phyloP scores from a whole-genome alignment of 2,797 vertebrate genomes.

The Taenioides sp. region DNA sequence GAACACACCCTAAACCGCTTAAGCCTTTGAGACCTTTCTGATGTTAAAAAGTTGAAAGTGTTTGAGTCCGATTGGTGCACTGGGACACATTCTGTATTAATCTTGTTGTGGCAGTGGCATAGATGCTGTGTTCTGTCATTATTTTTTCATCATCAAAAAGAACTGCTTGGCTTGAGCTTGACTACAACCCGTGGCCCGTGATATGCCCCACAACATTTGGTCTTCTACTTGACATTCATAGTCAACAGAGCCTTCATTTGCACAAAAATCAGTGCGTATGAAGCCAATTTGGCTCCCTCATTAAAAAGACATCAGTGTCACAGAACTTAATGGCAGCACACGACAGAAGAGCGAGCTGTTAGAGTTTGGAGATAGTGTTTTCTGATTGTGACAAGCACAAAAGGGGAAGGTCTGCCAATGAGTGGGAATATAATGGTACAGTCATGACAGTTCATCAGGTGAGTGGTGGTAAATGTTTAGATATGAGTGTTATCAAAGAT shows the following conservation, averaged over 20 bases:
- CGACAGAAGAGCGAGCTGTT: constrained; percentile 63
- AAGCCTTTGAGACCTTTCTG: neutral
- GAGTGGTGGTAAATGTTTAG: neutral
- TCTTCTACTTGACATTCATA: constrained; percentile 71
- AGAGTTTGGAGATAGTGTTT: constrained; percentile 70
- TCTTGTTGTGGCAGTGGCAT: constrained; percentile 7
- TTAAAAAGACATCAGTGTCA: constrained; percentile 81
- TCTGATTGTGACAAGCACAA: constrained; percentile 50
- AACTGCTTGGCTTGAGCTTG: constrained; percentile 33
- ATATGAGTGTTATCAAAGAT: no score
- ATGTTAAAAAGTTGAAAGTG: constrained; percentile 1
- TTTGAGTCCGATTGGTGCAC: neutral
- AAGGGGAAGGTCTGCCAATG: constrained; percentile 33
- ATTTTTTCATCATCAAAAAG: constrained; percentile 17
- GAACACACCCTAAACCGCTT: neutral
- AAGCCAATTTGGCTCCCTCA: constrained; percentile 78
- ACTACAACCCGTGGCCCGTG: constrained; percentile 50
- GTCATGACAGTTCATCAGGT: neutral
- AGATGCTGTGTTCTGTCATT: neutral
- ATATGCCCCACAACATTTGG: constrained; percentile 66
- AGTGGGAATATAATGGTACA: neutral
- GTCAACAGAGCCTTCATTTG: constrained; percentile 71
- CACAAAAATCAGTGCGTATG: constrained; percentile 72
- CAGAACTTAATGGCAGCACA: constrained; percentile 72
- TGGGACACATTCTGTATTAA: constrained; percentile 1